Evolutionary conservation across 2,797 vertebrate genomes (phyloP).

Genomic region (Pachyuromys duprasi): DNA sequence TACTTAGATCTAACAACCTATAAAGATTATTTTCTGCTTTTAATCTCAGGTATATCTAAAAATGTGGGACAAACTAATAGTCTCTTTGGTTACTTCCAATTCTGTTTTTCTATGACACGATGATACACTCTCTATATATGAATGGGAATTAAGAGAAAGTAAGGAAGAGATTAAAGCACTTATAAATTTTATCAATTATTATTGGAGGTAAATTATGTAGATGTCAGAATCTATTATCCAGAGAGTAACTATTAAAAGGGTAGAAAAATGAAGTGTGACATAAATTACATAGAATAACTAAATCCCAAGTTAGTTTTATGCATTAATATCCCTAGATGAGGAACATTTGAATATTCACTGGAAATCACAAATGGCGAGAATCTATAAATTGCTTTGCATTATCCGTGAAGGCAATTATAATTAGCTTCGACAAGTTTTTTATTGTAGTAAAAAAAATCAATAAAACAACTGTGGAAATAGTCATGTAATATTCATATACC

Average conservation of each 20-base stretch:
- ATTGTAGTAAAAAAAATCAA: not conserved
- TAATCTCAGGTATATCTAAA: not conserved
- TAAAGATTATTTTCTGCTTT: not conserved
- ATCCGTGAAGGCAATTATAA: not conserved
- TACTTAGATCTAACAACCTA: not conserved
- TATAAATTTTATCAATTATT: not conserved
- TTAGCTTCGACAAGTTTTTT: not conserved
- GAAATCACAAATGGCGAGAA: not conserved
- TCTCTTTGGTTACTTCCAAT: not conserved
- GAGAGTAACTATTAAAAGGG: not conserved
- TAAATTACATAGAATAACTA: constrained; percentile 4
- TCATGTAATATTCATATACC: not conserved
- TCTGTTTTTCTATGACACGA: not conserved
- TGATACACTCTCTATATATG: not conserved
- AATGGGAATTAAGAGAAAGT: not conserved
- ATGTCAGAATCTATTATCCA: constrained; percentile 30
- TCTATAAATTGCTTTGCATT: not conserved
- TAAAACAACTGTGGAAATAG: not conserved
- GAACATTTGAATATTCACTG: not conserved
- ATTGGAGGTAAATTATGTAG: not conserved
- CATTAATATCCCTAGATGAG: not conserved
- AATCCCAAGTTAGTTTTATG: constrained; percentile 9
- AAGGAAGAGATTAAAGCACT: not conserved
- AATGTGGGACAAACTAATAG: not conserved
- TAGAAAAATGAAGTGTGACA: not conserved